Conservation (phyloP, 2,888 invertebrate species). For the Euzophera pinguis region DNA sequence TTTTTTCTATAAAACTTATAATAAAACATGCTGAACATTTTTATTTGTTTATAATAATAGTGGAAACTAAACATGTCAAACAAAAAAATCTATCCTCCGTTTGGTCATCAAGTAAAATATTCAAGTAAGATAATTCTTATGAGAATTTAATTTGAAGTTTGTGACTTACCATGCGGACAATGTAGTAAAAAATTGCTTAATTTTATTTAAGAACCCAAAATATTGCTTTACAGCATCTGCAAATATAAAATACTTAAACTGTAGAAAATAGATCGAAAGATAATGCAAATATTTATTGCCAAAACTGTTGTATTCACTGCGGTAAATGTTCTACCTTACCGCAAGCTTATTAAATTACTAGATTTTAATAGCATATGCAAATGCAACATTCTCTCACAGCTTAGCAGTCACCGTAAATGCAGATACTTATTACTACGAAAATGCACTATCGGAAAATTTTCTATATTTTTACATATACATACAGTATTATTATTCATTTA, state of each 20-base stretch:
- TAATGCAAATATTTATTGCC: too few species aligned
- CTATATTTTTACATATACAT: conserved; percentile 14
- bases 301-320: background rate
- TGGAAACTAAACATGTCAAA: too few species aligned
- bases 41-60: too few species aligned
- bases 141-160: background rate
- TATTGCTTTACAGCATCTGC: too few species aligned
- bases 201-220: too few species aligned
- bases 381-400: conserved; percentile 7
- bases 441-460: conserved; percentile 16
- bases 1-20: too few species aligned
- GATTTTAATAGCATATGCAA: background rate
- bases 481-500: background rate
- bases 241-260: too few species aligned
- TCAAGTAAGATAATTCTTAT: too few species aligned
- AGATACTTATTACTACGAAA: conserved; percentile 13
- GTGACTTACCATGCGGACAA: conserved; percentile 5
- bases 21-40: too few species aligned
- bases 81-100: too few species aligned
- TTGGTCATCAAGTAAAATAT: too few species aligned
- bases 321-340: background rate
- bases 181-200: background rate
- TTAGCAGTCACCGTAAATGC: conserved; percentile 16
- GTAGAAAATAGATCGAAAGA: too few species aligned
- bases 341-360: conserved; percentile 1